Evolutionary conservation across 2,797 vertebrate genomes (phyloP).

Genomic region (Austrolebias charrua): DNA sequence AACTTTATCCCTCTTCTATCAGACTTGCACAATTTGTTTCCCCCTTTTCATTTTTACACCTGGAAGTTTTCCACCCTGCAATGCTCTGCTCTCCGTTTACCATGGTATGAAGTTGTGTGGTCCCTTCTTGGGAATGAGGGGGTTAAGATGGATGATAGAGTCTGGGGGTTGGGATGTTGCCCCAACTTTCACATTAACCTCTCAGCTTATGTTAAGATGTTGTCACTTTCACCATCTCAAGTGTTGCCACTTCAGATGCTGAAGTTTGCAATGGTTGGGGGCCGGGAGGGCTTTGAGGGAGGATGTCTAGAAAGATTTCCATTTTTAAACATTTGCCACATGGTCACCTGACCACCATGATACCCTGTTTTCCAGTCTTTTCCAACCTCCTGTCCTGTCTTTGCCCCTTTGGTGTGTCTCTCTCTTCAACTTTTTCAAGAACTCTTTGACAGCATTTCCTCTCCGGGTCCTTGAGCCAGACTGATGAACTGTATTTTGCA

Average conservation of each 20-base stretch:
- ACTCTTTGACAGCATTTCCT: conserved; percentile 63
- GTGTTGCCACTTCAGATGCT: conserved; percentile 81
- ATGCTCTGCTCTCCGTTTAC: conserved; percentile 31
- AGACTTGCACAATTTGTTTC: conserved; percentile 30
- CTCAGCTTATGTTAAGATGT: conserved; percentile 82
- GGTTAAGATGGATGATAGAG: conserved; percentile 45
- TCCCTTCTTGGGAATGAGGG: conserved; percentile 5
- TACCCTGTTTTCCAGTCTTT: conserved; percentile 53
- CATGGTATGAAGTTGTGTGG: conserved; percentile 28
- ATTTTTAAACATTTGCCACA: conserved; percentile 74
- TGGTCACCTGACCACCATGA: conserved; percentile 67
- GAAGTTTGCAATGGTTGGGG: conserved; percentile 62
- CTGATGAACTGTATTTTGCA: conserved; percentile 65
- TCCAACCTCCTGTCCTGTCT: conserved; percentile 68
- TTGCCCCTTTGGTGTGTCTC: conserved; percentile 54
- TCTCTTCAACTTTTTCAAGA: conserved; percentile 69
- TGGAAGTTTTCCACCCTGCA: conserved; percentile 35
- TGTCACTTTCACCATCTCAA: conserved; percentile 84
- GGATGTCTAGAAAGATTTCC: conserved; percentile 76
- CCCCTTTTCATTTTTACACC: conserved; percentile 20
- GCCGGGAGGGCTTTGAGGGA: conserved; percentile 56
- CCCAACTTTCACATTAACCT: conserved; percentile 72
- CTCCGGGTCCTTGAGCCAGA: conserved; percentile 53
- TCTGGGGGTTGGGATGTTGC: conserved; percentile 57
- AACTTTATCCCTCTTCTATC: conserved; percentile 8